These are phyloP conservation scores for Notocelia uddmanniana DNA, from an alignment of 2,888 invertebrate genomes.

Conservation along the genomic window DNA sequence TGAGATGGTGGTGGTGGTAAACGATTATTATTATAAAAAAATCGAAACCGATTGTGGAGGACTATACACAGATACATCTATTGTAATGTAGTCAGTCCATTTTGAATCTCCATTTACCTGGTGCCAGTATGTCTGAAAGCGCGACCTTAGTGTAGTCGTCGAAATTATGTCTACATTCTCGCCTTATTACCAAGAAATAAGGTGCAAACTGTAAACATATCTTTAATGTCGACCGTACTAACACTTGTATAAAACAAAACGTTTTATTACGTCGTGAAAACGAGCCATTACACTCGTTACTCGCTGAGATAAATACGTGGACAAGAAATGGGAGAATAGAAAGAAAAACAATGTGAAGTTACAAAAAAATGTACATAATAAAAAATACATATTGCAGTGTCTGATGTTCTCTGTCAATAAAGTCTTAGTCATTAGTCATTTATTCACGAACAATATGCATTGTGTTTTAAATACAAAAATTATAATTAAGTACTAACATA, in stretches of 20 bases:
- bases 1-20: too few species aligned
- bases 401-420: too few species aligned
- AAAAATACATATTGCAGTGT: too few species aligned
- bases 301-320: constrained; percentile 11
- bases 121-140: not conserved
- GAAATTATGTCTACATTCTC: not conserved
- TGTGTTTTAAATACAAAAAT: too few species aligned
- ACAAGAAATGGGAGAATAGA: not conserved
- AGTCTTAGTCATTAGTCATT: too few species aligned
- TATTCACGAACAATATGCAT: too few species aligned
- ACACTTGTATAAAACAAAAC: constrained; percentile 14
- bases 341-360: not conserved
- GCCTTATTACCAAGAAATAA: constrained; percentile 1
- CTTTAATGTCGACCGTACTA: not conserved
- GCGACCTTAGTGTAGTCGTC: not conserved
- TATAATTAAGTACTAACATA: too few species aligned
- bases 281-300: not conserved
- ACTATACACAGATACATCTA: too few species aligned
- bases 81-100: not conserved
- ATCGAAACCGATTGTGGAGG: too few species aligned
- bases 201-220: not conserved
- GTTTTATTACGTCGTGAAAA: constrained; percentile 19
- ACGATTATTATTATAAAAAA: too few species aligned
- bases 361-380: too few species aligned
- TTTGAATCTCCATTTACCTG: not conserved